Base-by-base conservation (phyloP, 2,113 vertebrate genomes). In the Bambusicola thoracicus region DNA sequence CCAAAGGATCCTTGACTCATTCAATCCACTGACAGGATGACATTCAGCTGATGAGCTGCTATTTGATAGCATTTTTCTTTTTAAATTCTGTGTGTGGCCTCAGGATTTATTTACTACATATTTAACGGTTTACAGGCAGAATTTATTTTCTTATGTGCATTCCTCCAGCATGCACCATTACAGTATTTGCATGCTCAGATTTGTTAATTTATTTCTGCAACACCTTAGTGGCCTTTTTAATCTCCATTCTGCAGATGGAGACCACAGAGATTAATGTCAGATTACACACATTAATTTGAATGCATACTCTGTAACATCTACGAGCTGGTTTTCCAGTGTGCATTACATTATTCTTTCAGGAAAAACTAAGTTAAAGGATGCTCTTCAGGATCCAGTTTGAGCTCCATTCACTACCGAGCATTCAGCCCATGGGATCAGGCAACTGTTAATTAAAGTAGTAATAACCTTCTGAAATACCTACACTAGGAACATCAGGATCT, bases 1-100 rank as follows among this genome's bases (percentile, higher is more conserved):
- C 85, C 88, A 94, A 96, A 86, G 68, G 85, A 86, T 88, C 76
- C 85, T 81, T 78, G 83, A 93, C 69, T 94, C 80, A 70, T 46
- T 86, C 92, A 81, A n/a, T 78, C 46, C 82, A 83, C 76, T 78
- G 93, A 93, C 77, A 86, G 41, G 69, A 78, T 72, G 88, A 83
- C 5, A 13, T 92, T 70, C 92, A 86, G 88, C 53, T 90, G 93
- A 92, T 88, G 92, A 90, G 83, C 93, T 94, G 95, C 83, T 88
- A 84, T 95, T 88, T 78, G 92, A 92, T 29, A 91, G 86, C 51
- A 86, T 21, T 88, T 93, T 92, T 81, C 0, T 0, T 67, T 92
- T 78, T 40, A 90, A 86, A 90, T 92, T 78, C 51, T 81, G 85
- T 95, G 96, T 96, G 93, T 81, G 85, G 95, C 81, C 95, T 93